Evolutionary conservation across 1,140 invertebrate species (phyloP), one percentile per base, ranked within the genome.

Genomic region (Ectropis grisescens): DNA sequence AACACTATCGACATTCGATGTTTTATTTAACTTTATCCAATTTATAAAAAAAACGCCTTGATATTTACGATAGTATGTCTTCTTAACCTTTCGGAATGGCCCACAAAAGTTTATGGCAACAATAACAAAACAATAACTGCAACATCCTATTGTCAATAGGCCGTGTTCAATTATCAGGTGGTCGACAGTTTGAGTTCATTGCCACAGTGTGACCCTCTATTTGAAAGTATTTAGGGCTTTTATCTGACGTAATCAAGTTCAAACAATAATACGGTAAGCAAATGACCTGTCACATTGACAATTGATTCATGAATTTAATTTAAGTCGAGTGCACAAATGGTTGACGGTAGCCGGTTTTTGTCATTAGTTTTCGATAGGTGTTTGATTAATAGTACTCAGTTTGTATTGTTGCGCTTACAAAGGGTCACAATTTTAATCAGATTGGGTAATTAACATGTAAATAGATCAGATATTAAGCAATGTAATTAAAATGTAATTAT

Each of bases 151-250:
- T 37, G 45, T 51, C 37, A 55, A 41, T 31, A 11, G n/a, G 32
- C 22, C 26, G 23, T 34, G 52, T 51, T 47, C 46, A 37, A 54
- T 47, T 41, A 47, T 41, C 24, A 29, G 27, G 39, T n/a, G n/a
- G 41, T 60, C 33, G 57, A 68, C 62, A 62, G 60, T 72, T 72
- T 64, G 56, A 67, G 70, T 79, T 79, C 74, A 79, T 64, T 79
- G 72, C 65, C 70, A 68, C 41, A 40, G 33, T 42, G 26, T 61
- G 61, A 64, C 71, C 66, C 52, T 58, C 37, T 35, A 28, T 43
- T 39, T 37, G 37, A 41, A 49, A 54, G 52, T 66, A 66, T 66
- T 56, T 50, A 47, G 56, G 53, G 37, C 57, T 48, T 39, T 42
- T 41, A 47, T 39, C 36, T 28, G 41, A 29, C 13, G 2, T 26